A percentile compares a stretch with the other conserved stretches of the same genome.
phyloP scores from a whole-genome alignment of 2,797 vertebrate species.

The Peromyscus aztecus region DNA sequence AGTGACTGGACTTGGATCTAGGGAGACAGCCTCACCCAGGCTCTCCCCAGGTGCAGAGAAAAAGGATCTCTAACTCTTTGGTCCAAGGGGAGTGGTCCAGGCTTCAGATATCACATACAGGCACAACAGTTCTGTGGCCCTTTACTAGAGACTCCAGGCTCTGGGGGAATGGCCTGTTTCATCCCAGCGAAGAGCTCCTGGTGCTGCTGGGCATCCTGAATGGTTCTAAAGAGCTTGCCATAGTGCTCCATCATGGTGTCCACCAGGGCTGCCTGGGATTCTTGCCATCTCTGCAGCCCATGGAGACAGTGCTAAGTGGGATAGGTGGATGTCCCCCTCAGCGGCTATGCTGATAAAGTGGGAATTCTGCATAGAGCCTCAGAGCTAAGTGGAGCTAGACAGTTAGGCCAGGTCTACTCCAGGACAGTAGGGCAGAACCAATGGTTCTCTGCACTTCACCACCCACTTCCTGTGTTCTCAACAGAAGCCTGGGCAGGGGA shows the following conservation, averaged over 20 bases:
- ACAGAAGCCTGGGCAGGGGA: background rate
- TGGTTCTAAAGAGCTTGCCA: constrained; percentile 86
- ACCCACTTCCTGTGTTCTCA: background rate
- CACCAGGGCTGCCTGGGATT: fast-evolving
- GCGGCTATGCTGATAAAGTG: too few relatives aligned
- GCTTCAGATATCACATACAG: background rate
- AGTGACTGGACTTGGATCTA: background rate
- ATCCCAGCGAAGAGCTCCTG: background rate
- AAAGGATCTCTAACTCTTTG: background rate
- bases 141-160: constrained; percentile 19
- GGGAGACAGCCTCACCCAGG: background rate
- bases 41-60: background rate
- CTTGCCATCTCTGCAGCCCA: background rate
- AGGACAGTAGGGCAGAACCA: background rate
- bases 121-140: background rate
- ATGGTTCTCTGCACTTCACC: too few relatives aligned
- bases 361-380: background rate
- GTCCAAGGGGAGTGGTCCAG: background rate
- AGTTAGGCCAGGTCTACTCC: fast-evolving
- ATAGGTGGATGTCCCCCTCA: background rate
- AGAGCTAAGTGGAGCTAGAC: background rate
- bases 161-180: fast-evolving
- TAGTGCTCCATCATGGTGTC: constrained; percentile 87
- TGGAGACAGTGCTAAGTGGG: background rate
- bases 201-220: constrained; percentile 85